Evolutionary conservation across 30 jellyfish, hydroid and myxozoan species (phyloP), one percentile per base, ranked within the genome.

Genomic region (Hydra vulgaris): DNA sequence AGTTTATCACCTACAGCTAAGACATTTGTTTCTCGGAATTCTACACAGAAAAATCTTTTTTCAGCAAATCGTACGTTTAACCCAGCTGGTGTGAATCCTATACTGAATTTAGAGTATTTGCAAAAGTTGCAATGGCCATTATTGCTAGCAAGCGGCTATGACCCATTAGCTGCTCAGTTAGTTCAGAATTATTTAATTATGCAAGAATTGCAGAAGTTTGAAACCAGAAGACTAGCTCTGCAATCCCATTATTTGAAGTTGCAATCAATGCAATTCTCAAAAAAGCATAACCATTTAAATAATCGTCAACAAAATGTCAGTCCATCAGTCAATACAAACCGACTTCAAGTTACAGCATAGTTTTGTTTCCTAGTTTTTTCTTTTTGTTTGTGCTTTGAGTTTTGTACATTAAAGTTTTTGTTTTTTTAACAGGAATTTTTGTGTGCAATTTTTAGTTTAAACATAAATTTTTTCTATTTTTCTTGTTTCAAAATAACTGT

Each of bases 1-100:
- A 26, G 82, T 21, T 83, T 93, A 66, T 93, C 99, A 18, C 96
- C 99, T 27, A 81, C 99, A 7, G 99, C 99, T 18, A 93, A 77
- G 70, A 61, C 95, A 15, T 93, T 93, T 72, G 95, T 87, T 18
- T 93, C 99, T 7, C 91, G 96, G 27, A 53, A 95, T 21, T 89
- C 91, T 7, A 88, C 95, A 23, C 72, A 72, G 8, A 89, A 78
- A 21, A n/a, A 77, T 18, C 94, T 79, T 1, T 78, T 71, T 8
- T 83, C 85, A 17, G 86, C 74, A 18, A 71, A 87, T 53, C 86
- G 86, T 21, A 70, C 83, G 8, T n/a, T 77, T n/a, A 70, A 83
- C 0, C 53, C 92, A n/a, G 69, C 86, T 21, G 89, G 53, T 0
- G 78, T 86, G 0, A 89, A 89, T 40, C 93, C 94, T 17, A 21